Base-by-base conservation (phyloP, 2,113 vertebrate species). In the Opisthocomus hoazin region DNA sequence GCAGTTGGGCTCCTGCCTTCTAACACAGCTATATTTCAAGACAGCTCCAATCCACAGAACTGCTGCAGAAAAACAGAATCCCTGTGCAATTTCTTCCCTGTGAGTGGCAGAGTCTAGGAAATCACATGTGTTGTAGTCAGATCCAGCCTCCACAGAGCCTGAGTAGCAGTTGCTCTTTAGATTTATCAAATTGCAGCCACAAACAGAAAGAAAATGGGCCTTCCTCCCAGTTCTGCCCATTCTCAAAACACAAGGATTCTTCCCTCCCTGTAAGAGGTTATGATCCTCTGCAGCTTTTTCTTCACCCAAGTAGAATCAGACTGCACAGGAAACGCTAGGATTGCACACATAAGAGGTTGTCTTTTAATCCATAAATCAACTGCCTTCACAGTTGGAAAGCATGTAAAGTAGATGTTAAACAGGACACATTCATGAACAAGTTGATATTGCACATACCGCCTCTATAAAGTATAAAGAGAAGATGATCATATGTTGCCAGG, bases 401-500 rank as follows among this genome's bases (percentile, higher is more conserved):
- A 39, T 3, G 66, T 23, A 32, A 16, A 66, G 65, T 51, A 87
- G 60, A n/a, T 37, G 63, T 36, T 21, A 22, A 63, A 41, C 3
- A 15, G 34, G 63, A 37, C 45, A 81, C 1, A 0, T 4, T 19
- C 12, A 7, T 0, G 8, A 37, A 63, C 8, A 26, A 48, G 39
- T 9, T 4, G 34, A 71, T 0, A 7, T 19, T 3, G 34, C 83
- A 98, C 97, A 2, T 98, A 99, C 99, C 98, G 7, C 89, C 3
- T 96, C 64, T 98, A 96, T 97, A 98, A 79, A 98, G 98, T 29
- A 98, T 34, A 2, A 10, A 76, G 73, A 99, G 96, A 66, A 99
- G 17, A 89, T 99, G 98, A 68, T 98, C 50, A 8, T 97, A 99
- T 1, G 99, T 97, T n/a, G 99, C 99, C 81, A 99, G 97, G 21